phyloP scores from a whole-genome alignment of 2,113 vertebrate genomes.

The Hepsetus odoe region DNA sequence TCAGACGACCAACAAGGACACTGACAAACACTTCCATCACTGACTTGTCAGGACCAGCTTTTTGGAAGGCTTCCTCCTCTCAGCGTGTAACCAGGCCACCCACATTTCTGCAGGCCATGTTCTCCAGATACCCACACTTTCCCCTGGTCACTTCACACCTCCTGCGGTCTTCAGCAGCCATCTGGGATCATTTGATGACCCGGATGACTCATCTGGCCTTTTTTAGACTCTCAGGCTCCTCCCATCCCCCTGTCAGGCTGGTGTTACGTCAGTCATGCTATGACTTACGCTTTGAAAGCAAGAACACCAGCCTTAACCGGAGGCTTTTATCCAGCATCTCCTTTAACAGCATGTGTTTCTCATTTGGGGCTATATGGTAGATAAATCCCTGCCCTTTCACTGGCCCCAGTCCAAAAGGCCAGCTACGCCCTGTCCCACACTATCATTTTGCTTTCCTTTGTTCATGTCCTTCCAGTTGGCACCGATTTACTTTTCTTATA shows the following conservation, averaged over 20 bases:
- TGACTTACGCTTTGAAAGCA: not conserved
- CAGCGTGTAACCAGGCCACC: not conserved
- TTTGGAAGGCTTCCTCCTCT: not conserved
- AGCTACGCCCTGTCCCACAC: not conserved
- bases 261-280: not conserved
- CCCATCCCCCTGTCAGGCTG: not conserved
- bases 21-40: not conserved
- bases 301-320: not conserved
- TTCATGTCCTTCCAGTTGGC: no score
- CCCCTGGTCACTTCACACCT: not conserved
- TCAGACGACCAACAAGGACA: not conserved
- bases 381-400: not conserved
- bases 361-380: no score
- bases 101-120: not conserved
- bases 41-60: not conserved
- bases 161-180: not conserved
- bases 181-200: not conserved
- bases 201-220: not conserved
- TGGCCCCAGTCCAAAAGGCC: not conserved
- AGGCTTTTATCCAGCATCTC: not conserved
- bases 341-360: not conserved
- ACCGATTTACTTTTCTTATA: no score
- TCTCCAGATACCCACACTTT: no score
- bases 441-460: no score
- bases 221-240: not conserved